Evolutionary conservation across 2,797 vertebrate species (phyloP).

Genomic region (Antennarius maculatus): DNA sequence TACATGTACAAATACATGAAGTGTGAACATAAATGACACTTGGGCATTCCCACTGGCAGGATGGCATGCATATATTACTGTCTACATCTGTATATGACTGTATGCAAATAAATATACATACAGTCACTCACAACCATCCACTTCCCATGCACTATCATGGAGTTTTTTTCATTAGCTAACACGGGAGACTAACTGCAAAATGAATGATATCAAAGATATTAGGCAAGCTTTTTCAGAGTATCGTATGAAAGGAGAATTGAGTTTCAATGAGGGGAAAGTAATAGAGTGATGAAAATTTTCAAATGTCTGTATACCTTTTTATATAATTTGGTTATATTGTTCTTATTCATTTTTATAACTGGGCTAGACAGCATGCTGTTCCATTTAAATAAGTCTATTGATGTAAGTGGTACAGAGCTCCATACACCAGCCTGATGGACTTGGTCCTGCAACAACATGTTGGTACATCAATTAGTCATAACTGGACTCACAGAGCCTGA

Average conservation of each 20-base stretch:
- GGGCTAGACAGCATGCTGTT: background rate
- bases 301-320: background rate
- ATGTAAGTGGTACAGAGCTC: constrained; percentile 15
- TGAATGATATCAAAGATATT: constrained; percentile 12
- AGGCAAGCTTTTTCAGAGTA: constrained; percentile 25
- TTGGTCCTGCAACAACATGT: constrained; percentile 52
- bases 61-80: constrained; percentile 5
- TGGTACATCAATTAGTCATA: constrained; percentile 66
- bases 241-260: constrained; percentile 3
- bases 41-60: constrained; percentile 8
- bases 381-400: constrained; percentile 28
- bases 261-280: background rate
- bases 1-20: constrained; percentile 25
- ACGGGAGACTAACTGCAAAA: constrained; percentile 10
- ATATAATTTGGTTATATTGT: background rate
- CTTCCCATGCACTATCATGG: constrained; percentile 10
- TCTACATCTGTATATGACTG: constrained; percentile 1
- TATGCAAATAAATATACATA: background rate
- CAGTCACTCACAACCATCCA: background rate
- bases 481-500: constrained; percentile 27
- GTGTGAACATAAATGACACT: constrained; percentile 28
- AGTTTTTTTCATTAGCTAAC: constrained; percentile 19
- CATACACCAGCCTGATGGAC: constrained; percentile 41
- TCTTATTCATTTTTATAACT: background rate
- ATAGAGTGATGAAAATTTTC: constrained; percentile 12